Conservation (phyloP, 2,113 vertebrate species). For the Saccopteryx bilineata region DNA sequence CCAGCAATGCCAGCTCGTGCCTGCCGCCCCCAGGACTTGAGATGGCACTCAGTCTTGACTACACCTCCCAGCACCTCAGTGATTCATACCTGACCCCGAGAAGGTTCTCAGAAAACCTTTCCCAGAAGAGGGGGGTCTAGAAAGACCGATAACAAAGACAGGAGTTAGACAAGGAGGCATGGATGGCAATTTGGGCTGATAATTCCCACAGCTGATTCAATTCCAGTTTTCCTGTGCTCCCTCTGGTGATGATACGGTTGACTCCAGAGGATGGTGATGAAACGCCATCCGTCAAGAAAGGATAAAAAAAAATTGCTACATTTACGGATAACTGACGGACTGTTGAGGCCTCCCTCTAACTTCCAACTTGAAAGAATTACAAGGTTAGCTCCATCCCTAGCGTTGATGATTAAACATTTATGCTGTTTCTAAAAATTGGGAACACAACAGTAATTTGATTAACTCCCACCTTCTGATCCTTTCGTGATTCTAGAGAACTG, state of each 20-base stretch:
- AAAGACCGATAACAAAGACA: constrained; percentile 41
- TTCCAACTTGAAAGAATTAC: not conserved
- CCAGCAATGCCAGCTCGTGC: not conserved
- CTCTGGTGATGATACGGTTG: not conserved
- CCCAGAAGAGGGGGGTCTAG: constrained; percentile 12
- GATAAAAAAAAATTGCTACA: not conserved
- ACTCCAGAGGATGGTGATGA: not conserved
- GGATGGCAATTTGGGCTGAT: not conserved
- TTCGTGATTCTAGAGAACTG: not conserved
- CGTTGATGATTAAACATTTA: not conserved
- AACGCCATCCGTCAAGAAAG: constrained; percentile 39
- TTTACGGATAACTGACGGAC: not conserved
- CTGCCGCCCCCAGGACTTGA: not conserved
- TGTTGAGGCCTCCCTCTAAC: not conserved
- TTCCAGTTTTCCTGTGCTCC: not conserved
- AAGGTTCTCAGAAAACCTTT: constrained; percentile 38
- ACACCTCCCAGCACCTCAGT: not conserved
- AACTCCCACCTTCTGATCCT: not conserved
- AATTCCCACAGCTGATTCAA: constrained; percentile 1
- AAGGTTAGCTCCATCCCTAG: not conserved
- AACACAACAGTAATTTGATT: not conserved
- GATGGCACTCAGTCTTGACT: not conserved
- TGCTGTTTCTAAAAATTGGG: constrained; percentile 29
- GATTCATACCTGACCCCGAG: constrained; percentile 61
- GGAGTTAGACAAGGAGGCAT: constrained; percentile 46